These are phyloP conservation scores for Caenorhabditis panamensis DNA, from an alignment of 2,888 invertebrate genomes.

Conservation along the genomic window DNA sequence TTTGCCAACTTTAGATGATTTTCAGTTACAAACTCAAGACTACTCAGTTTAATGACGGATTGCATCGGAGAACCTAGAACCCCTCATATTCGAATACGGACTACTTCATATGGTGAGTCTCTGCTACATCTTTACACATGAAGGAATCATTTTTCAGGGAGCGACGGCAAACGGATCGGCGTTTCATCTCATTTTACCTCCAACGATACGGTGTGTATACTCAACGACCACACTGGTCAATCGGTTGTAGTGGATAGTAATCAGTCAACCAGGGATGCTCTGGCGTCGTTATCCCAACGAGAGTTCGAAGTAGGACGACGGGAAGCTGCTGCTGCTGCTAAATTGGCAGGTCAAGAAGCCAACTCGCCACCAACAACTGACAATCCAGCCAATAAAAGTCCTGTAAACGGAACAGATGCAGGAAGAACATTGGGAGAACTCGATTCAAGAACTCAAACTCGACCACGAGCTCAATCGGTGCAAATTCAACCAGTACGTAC, in stretches of 20 bases:
- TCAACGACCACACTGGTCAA: slow-evolving; percentile 41
- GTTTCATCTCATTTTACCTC: slow-evolving; percentile 13
- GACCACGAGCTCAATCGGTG: neutral
- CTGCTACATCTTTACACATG: too few species aligned
- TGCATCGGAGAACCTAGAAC: slow-evolving; percentile 6
- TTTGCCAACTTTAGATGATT: too few species aligned
- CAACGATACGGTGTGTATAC: slow-evolving; percentile 26
- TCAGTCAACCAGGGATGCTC: slow-evolving; percentile 42
- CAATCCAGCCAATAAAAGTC: neutral
- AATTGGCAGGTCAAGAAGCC: neutral
- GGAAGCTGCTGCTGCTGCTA: neutral
- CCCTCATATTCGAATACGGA: slow-evolving; percentile 2
- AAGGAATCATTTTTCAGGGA: slow-evolving; percentile 19
- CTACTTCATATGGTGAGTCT: slow-evolving; percentile 23
- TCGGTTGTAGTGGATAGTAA: slow-evolving; percentile 32
- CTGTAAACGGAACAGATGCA: neutral
- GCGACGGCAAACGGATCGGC: neutral
- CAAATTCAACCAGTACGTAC: neutral
- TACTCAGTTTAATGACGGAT: slow-evolving; percentile 19
- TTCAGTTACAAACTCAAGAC: slow-evolving; percentile 5
- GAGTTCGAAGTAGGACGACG: slow-evolving; percentile 23
- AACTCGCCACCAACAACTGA: slow-evolving; percentile 5
- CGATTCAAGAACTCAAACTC: neutral
- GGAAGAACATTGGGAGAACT: neutral
- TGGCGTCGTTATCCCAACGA: slow-evolving; percentile 22